Percentiles rank a stretch among this genome's conserved stretches.
These are phyloP conservation scores for Strigops habroptila DNA, from an alignment of 2,113 vertebrate species.

Conservation along the genomic window DNA sequence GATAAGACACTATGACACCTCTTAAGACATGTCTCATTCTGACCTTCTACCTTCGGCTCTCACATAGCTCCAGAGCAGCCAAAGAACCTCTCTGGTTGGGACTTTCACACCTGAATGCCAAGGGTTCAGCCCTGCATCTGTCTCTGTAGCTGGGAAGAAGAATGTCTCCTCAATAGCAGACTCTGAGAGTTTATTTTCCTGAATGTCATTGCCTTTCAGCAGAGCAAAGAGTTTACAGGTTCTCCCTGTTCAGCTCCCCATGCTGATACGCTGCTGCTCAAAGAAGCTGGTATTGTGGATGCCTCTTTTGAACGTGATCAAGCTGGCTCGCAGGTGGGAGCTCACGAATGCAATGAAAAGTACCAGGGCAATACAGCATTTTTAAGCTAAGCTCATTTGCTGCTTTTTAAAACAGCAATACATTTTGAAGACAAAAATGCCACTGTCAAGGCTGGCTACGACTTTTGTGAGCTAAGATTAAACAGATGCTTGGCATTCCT, in stretches of 20 bases:
- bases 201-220: not conserved
- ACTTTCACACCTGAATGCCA: not conserved
- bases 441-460: conserved; percentile 26
- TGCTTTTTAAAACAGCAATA: conserved; percentile 35
- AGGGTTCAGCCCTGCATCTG: not conserved
- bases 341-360: conserved; percentile 5
- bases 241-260: not conserved
- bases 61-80: not conserved
- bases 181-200: not conserved
- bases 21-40: not conserved
- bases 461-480: conserved; percentile 16
- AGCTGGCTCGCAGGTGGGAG: conserved; percentile 11
- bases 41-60: not conserved
- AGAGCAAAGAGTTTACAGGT: not conserved
- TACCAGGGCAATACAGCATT: conserved; percentile 13
- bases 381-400: conserved; percentile 51
- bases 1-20: not conserved
- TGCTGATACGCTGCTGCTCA: not conserved
- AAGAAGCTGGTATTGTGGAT: not conserved
- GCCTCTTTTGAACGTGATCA: not conserved
- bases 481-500: conserved; percentile 32
- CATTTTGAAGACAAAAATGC: conserved; percentile 45
- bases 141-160: not conserved
- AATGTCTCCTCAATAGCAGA: not conserved
- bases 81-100: not conserved